These are phyloP conservation scores for Elephas maximus DNA, from an alignment of 2,113 vertebrate genomes.

Conservation along the genomic window DNA sequence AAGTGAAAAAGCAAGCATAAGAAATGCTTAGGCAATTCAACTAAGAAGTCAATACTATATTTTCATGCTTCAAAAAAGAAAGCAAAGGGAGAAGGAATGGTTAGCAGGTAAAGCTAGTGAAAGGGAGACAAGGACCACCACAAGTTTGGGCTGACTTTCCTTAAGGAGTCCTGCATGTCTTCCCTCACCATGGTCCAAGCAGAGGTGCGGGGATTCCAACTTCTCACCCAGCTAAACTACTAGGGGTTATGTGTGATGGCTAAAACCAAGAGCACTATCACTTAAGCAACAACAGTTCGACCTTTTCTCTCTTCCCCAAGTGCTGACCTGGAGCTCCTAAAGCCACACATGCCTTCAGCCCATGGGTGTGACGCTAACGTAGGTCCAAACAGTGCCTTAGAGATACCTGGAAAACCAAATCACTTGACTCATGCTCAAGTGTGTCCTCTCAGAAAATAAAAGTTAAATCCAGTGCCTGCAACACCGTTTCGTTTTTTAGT, in stretches of 20 bases:
- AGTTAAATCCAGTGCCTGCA: background rate
- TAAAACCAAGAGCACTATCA: background rate
- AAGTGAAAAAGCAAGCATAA: background rate
- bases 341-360: background rate
- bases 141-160: background rate
- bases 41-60: background rate
- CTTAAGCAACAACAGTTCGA: rapidly evolving
- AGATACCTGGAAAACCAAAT: background rate
- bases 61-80: background rate
- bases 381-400: background rate
- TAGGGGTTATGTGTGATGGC: background rate
- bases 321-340: background rate
- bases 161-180: background rate
- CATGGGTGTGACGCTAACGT: too few species aligned
- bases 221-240: background rate
- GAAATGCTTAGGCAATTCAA: background rate
- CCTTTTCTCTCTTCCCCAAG: background rate
- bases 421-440: background rate
- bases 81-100: background rate
- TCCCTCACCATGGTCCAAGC: background rate
- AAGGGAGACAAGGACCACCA: background rate
- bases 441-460: background rate
- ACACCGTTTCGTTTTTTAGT: background rate
- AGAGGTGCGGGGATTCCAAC: background rate
- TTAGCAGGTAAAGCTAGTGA: rapidly evolving